A percentile compares a stretch with the other conserved stretches of the same genome.
phyloP scores from a whole-genome alignment of 2,888 invertebrate genomes.

The Choristoneura rosaceana region DNA sequence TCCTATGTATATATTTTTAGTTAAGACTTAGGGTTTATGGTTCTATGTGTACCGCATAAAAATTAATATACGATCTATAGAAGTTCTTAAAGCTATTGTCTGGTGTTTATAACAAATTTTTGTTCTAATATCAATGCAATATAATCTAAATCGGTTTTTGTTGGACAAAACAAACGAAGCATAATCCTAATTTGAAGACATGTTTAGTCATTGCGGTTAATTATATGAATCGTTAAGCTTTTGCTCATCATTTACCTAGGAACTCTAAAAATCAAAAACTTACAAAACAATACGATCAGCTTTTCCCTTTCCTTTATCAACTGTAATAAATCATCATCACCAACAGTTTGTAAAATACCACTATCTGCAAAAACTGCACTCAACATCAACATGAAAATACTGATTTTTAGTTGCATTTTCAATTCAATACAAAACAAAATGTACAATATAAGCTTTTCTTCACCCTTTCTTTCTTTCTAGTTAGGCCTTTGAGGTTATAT shows the following conservation, averaged over 20 bases:
- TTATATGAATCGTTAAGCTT: neutral
- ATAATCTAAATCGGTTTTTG: neutral
- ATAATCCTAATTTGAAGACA: no score
- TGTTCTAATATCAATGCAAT: neutral
- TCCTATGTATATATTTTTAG: no score
- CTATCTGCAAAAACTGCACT: constrained; percentile 56
- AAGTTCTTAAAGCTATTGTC: no score
- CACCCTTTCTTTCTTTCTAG: no score
- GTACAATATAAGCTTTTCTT: neutral
- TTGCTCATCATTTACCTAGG: neutral
- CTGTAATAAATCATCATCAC: constrained; percentile 92
- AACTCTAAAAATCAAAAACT: constrained; percentile 70
- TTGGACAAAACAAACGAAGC: neutral
- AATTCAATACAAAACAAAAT: constrained; percentile 7
- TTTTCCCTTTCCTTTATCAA: constrained; percentile 92
- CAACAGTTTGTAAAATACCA: constrained; percentile 86
- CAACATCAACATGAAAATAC: constrained; percentile 47
- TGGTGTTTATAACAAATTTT: no score
- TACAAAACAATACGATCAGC: constrained; percentile 92
- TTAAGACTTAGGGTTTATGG: no score
- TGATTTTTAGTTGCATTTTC: constrained; percentile 56
- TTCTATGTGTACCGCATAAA: no score
- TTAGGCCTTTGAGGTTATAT: no score
- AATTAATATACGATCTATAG: no score
- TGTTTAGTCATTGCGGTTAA: neutral